These are phyloP conservation scores for Pinna nobilis DNA, from an alignment of 1,140 invertebrate species.

Conservation along the genomic window DNA sequence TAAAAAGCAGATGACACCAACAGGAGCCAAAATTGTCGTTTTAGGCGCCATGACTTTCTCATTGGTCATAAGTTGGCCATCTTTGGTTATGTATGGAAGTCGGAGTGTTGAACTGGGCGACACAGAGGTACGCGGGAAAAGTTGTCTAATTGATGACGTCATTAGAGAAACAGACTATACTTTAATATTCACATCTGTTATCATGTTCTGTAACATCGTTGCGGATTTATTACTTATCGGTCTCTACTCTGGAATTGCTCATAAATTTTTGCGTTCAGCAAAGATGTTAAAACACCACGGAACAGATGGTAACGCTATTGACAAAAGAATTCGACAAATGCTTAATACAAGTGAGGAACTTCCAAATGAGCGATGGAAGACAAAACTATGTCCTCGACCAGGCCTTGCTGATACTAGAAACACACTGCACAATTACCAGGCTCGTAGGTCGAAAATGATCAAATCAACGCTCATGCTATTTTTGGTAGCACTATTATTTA, in stretches of 20 bases:
- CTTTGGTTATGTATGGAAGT: slow-evolving; percentile 32
- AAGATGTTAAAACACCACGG: background rate
- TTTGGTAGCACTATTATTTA: slow-evolving; percentile 23
- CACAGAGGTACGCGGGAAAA: slow-evolving; percentile 9
- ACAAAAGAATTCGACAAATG: background rate
- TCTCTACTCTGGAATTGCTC: slow-evolving; percentile 17
- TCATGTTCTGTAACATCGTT: slow-evolving; percentile 36
- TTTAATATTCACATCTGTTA: slow-evolving; percentile 40
- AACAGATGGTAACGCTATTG: background rate
- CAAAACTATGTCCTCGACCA: background rate
- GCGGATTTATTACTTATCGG: slow-evolving; percentile 24
- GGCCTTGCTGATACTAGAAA: too few species aligned
- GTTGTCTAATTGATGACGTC: slow-evolving; percentile 40
- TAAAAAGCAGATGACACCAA: slow-evolving; percentile 3
- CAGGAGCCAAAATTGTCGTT: slow-evolving; percentile 16
- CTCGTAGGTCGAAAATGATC: slow-evolving; percentile 1
- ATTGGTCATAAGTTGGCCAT: slow-evolving; percentile 21
- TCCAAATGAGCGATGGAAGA: background rate
- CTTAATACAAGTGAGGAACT: background rate
- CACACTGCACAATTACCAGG: too few species aligned
- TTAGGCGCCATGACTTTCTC: slow-evolving; percentile 9
- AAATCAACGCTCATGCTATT: slow-evolving; percentile 41
- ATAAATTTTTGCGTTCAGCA: background rate
- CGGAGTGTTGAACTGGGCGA: background rate
- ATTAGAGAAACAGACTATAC: slow-evolving; percentile 32